These are phyloP conservation scores for Eristalis tenax DNA, from an alignment of 2,888 invertebrate genomes.

Conservation along the genomic window DNA sequence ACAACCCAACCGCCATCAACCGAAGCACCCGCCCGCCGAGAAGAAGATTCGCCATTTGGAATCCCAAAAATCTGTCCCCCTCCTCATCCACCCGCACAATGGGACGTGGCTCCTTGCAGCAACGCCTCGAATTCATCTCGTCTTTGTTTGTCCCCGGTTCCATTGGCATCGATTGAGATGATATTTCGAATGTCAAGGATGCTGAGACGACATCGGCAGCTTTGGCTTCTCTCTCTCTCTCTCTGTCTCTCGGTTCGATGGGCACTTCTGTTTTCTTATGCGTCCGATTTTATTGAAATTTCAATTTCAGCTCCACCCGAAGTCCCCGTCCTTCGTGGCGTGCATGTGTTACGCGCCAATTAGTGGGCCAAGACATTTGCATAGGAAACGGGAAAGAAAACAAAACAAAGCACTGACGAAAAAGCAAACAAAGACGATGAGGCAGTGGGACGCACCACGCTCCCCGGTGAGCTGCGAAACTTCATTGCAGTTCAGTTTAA, in stretches of 20 bases:
- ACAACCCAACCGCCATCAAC: neutral
- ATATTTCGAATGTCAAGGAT: conserved; percentile 70
- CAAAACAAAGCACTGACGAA: neutral
- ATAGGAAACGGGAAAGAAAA: neutral
- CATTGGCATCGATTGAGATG: conserved; percentile 50
- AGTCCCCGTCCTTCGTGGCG: no score
- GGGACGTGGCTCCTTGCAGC: neutral
- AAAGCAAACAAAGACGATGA: conserved; percentile 2
- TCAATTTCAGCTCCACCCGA: conserved; percentile 12
- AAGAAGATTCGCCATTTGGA: neutral
- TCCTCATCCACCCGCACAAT: neutral
- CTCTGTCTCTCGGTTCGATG: neutral
- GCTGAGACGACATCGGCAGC: conserved; percentile 18
- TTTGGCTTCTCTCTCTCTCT: conserved; percentile 12
- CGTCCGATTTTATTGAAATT: conserved; percentile 44
- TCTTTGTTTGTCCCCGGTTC: neutral
- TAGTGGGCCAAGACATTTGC: conserved; percentile 52
- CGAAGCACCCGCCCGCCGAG: neutral
- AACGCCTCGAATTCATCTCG: neutral
- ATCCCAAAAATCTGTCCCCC: neutral
- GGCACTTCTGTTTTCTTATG: neutral
- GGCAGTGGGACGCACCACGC: neutral
- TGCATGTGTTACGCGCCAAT: conserved; percentile 22
- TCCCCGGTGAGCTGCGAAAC: neutral
- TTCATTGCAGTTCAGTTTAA: conserved; percentile 22